Percentiles rank a stretch among this genome's conserved stretches.
phyloP scores from a whole-genome alignment of 2,113 vertebrate species.

The Garra rufa region DNA sequence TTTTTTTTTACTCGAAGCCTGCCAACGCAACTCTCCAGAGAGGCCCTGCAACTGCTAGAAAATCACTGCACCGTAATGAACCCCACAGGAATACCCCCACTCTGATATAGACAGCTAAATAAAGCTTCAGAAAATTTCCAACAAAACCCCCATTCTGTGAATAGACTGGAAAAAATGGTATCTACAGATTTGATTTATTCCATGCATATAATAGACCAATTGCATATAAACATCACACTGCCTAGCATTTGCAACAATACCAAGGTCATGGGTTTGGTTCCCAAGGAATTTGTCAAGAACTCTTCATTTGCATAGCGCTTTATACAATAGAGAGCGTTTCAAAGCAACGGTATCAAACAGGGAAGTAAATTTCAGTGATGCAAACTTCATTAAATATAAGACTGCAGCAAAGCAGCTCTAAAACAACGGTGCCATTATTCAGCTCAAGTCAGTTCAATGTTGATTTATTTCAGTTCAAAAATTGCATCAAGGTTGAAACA shows the following conservation, averaged over 20 bases:
- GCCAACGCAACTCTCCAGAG: conserved; percentile 29
- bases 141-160: background rate
- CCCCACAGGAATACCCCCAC: conserved; percentile 28
- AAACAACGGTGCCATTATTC: too few relatives aligned
- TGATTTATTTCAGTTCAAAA: too few relatives aligned
- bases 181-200: background rate
- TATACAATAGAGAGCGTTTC: too few relatives aligned
- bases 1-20: conserved; percentile 31
- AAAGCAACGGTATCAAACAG: too few relatives aligned
- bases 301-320: too few relatives aligned
- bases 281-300: background rate
- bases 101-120: conserved; percentile 23
- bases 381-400: too few relatives aligned
- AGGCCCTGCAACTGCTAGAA: conserved; percentile 24
- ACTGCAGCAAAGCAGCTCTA: too few relatives aligned
- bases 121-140: background rate
- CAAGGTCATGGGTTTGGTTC: background rate
- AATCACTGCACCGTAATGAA: conserved; percentile 35
- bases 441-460: too few relatives aligned
- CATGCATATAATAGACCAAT: background rate
- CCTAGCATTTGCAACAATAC: background rate
- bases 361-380: too few relatives aligned
- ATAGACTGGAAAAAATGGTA: background rate
- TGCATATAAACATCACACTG: background rate
- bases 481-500: too few relatives aligned